These are phyloP conservation scores for Amitus sp. DNA, from an alignment of 2,888 invertebrate genomes.

Conservation along the genomic window DNA sequence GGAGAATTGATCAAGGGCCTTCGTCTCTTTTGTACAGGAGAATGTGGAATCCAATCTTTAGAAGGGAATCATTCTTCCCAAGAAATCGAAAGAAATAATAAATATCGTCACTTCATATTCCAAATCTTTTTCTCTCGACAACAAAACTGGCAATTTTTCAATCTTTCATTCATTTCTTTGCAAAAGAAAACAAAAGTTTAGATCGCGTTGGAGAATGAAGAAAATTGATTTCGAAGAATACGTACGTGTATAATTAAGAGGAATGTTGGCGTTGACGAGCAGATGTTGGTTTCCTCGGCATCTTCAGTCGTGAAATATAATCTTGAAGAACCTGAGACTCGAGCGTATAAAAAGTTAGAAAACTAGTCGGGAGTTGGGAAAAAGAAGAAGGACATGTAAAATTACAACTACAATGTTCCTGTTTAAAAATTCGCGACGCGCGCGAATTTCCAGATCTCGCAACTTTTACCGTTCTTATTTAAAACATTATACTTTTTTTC, in stretches of 20 bases:
- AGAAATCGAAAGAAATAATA: no score
- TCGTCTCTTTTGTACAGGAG: not conserved
- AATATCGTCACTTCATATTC: no score
- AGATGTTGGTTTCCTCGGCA: constrained; percentile 1
- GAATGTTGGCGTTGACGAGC: not conserved
- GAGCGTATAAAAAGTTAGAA: constrained; percentile 28
- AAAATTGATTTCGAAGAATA: not conserved
- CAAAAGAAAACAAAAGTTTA: no score
- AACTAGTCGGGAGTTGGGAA: constrained; percentile 32
- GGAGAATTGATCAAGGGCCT: not conserved
- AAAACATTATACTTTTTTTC: no score
- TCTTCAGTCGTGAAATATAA: constrained; percentile 10
- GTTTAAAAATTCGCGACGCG: constrained; percentile 10
- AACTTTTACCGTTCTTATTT: not conserved
- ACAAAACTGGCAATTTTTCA: no score
- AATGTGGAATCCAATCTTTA: not conserved
- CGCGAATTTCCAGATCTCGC: no score
- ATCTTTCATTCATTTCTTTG: no score
- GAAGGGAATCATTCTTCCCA: not conserved
- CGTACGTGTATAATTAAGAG: not conserved
- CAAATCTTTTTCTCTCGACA: no score
- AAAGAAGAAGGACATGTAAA: constrained; percentile 35
- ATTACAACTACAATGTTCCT: constrained; percentile 21
- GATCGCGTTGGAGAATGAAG: not conserved
- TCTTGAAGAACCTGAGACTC: constrained; percentile 17